Percentiles rank a stretch among this genome's conserved stretches.
Conservation (phyloP, 2,797 vertebrate genomes). For the Paramormyrops hopkinsi region DNA sequence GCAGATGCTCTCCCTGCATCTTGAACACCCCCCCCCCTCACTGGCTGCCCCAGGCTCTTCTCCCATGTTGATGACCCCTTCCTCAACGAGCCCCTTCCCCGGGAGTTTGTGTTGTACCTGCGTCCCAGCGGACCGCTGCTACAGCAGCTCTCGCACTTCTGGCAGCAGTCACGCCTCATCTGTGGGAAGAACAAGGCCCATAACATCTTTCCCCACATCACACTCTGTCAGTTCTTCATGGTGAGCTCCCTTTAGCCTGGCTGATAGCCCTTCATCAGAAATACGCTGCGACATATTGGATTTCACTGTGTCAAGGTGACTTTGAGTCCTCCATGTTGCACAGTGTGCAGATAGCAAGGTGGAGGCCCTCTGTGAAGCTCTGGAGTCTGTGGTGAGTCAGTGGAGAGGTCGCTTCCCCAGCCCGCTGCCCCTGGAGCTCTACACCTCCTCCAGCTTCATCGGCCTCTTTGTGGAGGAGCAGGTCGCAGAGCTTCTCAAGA, state of each 20-base stretch:
- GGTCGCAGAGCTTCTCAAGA: constrained; percentile 86
- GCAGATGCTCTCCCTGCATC: neutral
- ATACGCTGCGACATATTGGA: neutral
- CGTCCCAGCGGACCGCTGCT: constrained; percentile 87
- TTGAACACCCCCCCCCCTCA: neutral
- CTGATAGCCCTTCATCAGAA: neutral
- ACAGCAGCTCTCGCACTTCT: constrained; percentile 89
- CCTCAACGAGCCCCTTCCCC: constrained; percentile 85
- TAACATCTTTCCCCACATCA: constrained; percentile 98
- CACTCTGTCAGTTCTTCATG: constrained; percentile 99
- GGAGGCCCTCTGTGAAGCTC: constrained; percentile 78
- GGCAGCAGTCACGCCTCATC: constrained; percentile 88
- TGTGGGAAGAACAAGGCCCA: constrained; percentile 98
- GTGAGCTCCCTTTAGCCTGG: constrained; percentile 54
- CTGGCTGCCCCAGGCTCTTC: constrained; percentile 69
- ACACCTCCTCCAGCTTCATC: constrained; percentile 90
- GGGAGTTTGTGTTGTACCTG: constrained; percentile 93
- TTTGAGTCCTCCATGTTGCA: neutral
- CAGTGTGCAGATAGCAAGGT: constrained; percentile 93
- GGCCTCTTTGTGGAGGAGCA: constrained; percentile 98
- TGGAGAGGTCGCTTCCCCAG: constrained; percentile 83
- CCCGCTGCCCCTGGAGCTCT: constrained; percentile 87
- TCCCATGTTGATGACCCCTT: constrained; percentile 95
- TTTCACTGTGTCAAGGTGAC: neutral
- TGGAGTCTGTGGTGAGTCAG: constrained; percentile 76